Percentiles rank a stretch among this genome's conserved stretches.
These are phyloP conservation scores for Tetropium fuscum DNA, from an alignment of 2,888 invertebrate genomes.

Conservation along the genomic window DNA sequence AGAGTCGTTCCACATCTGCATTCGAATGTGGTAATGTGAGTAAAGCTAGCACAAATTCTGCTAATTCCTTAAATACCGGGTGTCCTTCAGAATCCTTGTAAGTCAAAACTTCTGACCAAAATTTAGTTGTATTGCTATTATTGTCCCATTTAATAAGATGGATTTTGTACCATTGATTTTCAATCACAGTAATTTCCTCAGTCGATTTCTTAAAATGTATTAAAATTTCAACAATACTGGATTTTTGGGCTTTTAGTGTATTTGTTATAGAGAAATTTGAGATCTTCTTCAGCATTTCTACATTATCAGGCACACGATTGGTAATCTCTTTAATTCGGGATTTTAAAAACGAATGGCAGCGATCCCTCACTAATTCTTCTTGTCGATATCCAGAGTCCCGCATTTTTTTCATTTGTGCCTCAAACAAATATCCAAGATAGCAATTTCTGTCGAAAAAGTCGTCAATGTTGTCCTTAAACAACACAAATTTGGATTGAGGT, in stretches of 20 bases:
- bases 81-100: no score
- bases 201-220: no score
- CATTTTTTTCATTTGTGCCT: not conserved
- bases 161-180: no score
- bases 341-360: constrained; percentile 15
- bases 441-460: constrained; percentile 37
- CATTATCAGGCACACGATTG: constrained; percentile 25
- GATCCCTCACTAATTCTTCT: not conserved
- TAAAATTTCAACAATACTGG: no score
- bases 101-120: no score
- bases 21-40: no score
- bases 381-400: not conserved
- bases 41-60: no score
- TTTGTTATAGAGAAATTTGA: constrained; percentile 16
- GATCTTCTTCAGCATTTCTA: constrained; percentile 17
- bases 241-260: constrained; percentile 3
- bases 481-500: constrained; percentile 7
- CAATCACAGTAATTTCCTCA: no score
- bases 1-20: no score
- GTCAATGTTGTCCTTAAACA: constrained; percentile 20
- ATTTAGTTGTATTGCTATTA: no score
- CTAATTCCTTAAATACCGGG: no score
- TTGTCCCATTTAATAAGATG: no score
- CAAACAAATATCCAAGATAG: constrained; percentile 13
- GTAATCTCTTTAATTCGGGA: constrained; percentile 16